Conservation (phyloP, 2,888 invertebrate species). For the Gymnosoma rotundatum region DNA sequence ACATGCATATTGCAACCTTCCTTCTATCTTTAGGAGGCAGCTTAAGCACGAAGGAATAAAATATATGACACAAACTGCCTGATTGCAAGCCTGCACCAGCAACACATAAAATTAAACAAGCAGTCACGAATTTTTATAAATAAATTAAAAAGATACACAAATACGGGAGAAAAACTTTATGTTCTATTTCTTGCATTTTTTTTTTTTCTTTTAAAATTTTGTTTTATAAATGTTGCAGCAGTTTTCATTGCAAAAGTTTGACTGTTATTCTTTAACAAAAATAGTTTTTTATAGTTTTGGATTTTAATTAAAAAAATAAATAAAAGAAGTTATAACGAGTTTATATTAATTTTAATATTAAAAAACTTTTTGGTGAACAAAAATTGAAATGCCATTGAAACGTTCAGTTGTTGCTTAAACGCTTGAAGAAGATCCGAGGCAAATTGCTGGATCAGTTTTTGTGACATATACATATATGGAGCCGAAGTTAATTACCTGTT, state of each 20-base stretch:
- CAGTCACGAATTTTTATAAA: constrained; percentile 63
- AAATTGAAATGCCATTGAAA: too few species aligned
- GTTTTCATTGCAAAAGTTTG: not conserved
- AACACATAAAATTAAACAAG: constrained; percentile 29
- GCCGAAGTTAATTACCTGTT: too few species aligned
- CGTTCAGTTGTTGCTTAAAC: too few species aligned
- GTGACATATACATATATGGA: too few species aligned
- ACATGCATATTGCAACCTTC: constrained; percentile 37
- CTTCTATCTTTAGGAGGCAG: constrained; percentile 4
- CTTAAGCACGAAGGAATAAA: not conserved
- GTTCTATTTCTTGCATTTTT: not conserved
- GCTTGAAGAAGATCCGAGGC: too few species aligned
- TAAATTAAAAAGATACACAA: constrained; percentile 38
- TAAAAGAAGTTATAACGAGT: too few species aligned
- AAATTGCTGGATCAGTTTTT: too few species aligned
- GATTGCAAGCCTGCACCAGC: constrained; percentile 40
- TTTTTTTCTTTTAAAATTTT: not conserved
- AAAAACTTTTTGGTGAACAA: too few species aligned
- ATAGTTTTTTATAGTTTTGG: not conserved
- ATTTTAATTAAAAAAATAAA: not conserved
- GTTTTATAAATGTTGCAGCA: not conserved
- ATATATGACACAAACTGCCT: constrained; percentile 17
- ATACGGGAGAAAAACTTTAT: not conserved
- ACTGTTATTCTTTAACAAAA: not conserved
- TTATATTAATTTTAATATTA: too few species aligned